phyloP scores from a whole-genome alignment of 2,888 invertebrate species.

The Lycophotia porphyrea region DNA sequence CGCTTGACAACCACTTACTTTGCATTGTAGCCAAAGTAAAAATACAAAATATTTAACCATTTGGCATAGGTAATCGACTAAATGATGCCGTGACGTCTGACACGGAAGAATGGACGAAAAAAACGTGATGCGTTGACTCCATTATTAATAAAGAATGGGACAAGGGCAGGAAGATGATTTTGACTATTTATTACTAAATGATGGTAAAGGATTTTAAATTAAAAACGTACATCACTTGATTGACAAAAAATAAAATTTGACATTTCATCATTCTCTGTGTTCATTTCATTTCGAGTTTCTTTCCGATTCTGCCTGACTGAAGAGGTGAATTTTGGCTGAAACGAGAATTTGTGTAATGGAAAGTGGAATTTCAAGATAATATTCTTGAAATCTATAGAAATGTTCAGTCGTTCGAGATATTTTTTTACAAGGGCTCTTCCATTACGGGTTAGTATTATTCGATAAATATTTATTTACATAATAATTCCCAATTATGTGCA shows the following conservation, averaged over 20 bases:
- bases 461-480: constrained; percentile 50
- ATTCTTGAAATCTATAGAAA: constrained; percentile 70
- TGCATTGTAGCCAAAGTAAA: constrained; percentile 19
- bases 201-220: not conserved
- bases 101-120: too few relatives aligned
- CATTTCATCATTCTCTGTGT: constrained; percentile 30
- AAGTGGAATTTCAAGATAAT: constrained; percentile 57
- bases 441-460: constrained; percentile 75
- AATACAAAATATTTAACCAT: not conserved
- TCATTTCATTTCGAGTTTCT: constrained; percentile 3
- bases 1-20: constrained; percentile 33
- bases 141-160: too few relatives aligned
- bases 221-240: not conserved
- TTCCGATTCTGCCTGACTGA: constrained; percentile 17
- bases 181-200: not conserved
- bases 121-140: too few relatives aligned
- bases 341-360: constrained; percentile 68
- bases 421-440: constrained; percentile 80
- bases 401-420: constrained; percentile 86
- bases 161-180: too few relatives aligned
- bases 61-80: not conserved
- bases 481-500: constrained; percentile 34
- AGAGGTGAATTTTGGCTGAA: constrained; percentile 28
- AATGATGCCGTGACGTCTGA: not conserved
- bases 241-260: constrained; percentile 7